A percentile compares a stretch with the other conserved stretches of the same genome.
Conservation (phyloP, 64 coral and sea anemone genomes). For the Astreopora myriophthalma region DNA sequence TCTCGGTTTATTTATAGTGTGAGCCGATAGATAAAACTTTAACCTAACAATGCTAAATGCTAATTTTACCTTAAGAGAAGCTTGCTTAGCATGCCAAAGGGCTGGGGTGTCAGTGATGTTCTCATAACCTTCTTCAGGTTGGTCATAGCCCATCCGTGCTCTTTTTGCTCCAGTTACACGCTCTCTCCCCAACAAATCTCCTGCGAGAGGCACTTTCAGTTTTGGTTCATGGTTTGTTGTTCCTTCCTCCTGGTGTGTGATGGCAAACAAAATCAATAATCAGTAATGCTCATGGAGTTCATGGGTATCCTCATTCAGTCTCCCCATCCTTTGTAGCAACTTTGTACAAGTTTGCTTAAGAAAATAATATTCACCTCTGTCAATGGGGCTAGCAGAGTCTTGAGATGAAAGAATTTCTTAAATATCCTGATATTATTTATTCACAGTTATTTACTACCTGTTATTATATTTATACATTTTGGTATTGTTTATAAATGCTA, state of each 20-base stretch:
- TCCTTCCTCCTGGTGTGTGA: constrained; percentile 2
- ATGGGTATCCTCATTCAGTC: no score
- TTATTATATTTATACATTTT: no score
- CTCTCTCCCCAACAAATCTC: constrained; percentile 72
- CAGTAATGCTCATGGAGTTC: no score
- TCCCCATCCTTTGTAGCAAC: no score
- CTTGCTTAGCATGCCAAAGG: constrained; percentile 69
- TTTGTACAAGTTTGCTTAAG: no score
- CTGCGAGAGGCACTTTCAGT: constrained; percentile 44
- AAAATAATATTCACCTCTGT: no score
- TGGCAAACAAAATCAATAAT: neutral
- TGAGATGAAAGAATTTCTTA: no score
- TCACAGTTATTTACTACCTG: no score
- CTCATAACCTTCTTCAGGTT: constrained; percentile 49
- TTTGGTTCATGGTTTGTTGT: constrained; percentile 1
- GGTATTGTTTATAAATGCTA: no score
- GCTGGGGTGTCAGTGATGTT: constrained; percentile 28
- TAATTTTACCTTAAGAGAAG: constrained; percentile 30
- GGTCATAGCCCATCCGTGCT: constrained; percentile 47
- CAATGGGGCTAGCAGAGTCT: no score
- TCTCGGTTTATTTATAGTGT: neutral
- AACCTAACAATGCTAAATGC: no score
- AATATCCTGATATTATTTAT: no score
- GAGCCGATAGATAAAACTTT: neutral
- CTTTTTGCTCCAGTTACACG: constrained; percentile 65